phyloP scores from a whole-genome alignment of 1,140 invertebrate species.

The Drosophila triauraria region DNA sequence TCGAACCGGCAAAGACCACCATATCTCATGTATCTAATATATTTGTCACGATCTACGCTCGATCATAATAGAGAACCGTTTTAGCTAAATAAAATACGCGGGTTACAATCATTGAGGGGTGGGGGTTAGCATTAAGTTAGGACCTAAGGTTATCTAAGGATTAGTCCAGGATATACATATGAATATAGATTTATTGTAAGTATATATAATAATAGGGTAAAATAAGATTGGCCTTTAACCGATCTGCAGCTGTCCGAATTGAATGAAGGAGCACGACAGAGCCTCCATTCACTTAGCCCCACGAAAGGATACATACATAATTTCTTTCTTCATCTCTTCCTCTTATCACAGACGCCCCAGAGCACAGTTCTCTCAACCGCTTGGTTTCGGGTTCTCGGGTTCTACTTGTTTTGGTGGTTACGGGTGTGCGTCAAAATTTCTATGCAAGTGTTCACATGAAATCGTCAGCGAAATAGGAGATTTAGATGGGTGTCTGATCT shows the following conservation, averaged over 20 bases:
- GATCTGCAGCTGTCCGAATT: constrained; percentile 29
- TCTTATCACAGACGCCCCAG: constrained; percentile 51
- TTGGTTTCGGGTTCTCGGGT: not conserved
- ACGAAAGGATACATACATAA: not conserved
- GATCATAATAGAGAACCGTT: constrained; percentile 28
- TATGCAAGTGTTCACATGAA: constrained; percentile 8
- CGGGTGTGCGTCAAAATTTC: constrained; percentile 23
- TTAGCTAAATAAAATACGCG: constrained; percentile 1
- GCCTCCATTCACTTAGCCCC: constrained; percentile 11
- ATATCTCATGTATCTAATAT: not conserved
- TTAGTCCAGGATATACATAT: constrained; percentile 10
- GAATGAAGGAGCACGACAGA: constrained; percentile 9
- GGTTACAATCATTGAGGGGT: not conserved
- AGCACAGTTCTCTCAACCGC: constrained; percentile 2
- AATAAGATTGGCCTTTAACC: constrained; percentile 6
- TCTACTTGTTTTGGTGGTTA: constrained; percentile 9
- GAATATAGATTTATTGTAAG: constrained; percentile 9
- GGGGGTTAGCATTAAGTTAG: not conserved
- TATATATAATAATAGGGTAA: constrained; percentile 9
- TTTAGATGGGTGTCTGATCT: constrained; percentile 10
- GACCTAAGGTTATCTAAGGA: not conserved
- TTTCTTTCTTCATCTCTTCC: not conserved
- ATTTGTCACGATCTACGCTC: not conserved
- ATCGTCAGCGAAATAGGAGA: constrained; percentile 7
- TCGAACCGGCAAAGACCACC: too few relatives aligned